These are phyloP conservation scores for Australoheros scitulus DNA, from an alignment of 2,113 vertebrate genomes.

Conservation along the genomic window DNA sequence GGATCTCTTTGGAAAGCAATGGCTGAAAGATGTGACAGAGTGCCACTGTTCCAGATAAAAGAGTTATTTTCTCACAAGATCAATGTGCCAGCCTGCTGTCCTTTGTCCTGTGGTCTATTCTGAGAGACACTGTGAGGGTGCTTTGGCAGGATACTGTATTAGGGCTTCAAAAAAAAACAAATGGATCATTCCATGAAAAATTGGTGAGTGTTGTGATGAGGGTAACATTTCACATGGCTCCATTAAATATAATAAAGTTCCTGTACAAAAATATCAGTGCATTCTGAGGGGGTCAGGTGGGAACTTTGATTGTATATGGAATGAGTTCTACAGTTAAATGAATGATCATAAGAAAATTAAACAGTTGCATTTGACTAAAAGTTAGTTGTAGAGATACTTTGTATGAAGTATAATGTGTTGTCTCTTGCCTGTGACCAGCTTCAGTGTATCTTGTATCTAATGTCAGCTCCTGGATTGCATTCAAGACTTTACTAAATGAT, in stretches of 20 bases:
- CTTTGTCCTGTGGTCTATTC: constrained; percentile 46
- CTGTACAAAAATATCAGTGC: not conserved
- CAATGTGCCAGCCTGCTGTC: constrained; percentile 34
- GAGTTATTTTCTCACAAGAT: constrained; percentile 65
- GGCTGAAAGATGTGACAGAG: constrained; percentile 65
- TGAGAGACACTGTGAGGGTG: constrained; percentile 24
- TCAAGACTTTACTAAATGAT: constrained; percentile 15
- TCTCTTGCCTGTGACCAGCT: not conserved
- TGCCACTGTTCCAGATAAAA: constrained; percentile 65
- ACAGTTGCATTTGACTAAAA: constrained; percentile 21
- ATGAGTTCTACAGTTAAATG: not conserved
- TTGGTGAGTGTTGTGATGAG: not conserved
- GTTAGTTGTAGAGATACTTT: not conserved
- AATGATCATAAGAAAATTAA: constrained; percentile 1
- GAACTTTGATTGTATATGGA: not conserved
- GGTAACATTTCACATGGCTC: not conserved
- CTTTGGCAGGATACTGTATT: constrained; percentile 19
- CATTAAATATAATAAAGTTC: not conserved
- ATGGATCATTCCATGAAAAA: not conserved
- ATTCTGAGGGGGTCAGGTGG: not conserved
- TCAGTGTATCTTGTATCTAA: constrained; percentile 6
- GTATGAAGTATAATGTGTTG: not conserved
- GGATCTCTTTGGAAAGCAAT: constrained; percentile 67
- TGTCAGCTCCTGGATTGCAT: constrained; percentile 11
- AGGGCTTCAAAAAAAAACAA: constrained; percentile 49